Conservation (phyloP, 2,113 vertebrate species). For the Corapipo altera region DNA sequence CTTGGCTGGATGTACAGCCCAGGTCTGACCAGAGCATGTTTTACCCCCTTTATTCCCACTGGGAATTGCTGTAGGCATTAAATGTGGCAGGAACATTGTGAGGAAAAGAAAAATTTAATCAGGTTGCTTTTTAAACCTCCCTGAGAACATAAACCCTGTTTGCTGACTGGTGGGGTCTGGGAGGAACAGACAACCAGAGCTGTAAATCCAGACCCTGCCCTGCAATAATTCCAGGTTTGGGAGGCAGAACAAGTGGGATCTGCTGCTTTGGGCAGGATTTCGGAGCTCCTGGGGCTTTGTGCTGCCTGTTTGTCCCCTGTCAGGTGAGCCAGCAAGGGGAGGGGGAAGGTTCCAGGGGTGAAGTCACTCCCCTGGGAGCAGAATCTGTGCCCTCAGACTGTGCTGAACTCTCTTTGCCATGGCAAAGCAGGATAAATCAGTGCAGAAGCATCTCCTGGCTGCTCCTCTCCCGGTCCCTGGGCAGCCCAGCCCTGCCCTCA, state of each 20-base stretch:
- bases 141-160: not conserved
- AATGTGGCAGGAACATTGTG: accelerated
- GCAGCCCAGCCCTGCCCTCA: not conserved
- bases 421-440: not conserved
- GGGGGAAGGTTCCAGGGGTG: too few species aligned
- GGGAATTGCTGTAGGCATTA: too few species aligned
- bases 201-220: accelerated
- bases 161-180: not conserved
- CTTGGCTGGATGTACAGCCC: too few species aligned
- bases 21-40: too few species aligned
- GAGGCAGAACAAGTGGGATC: not conserved
- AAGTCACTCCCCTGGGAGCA: not conserved
- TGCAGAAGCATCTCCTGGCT: not conserved
- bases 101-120: not conserved
- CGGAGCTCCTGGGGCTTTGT: not conserved
- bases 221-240: not conserved
- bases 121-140: not conserved
- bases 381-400: not conserved
- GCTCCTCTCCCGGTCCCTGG: not conserved
- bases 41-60: too few species aligned
- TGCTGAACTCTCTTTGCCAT: not conserved
- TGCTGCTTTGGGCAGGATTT: not conserved
- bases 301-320: not conserved
- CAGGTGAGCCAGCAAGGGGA: not conserved
- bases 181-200: not conserved